phyloP scores from a whole-genome alignment of 2,888 invertebrate genomes.

The Fragum whitleyi region DNA sequence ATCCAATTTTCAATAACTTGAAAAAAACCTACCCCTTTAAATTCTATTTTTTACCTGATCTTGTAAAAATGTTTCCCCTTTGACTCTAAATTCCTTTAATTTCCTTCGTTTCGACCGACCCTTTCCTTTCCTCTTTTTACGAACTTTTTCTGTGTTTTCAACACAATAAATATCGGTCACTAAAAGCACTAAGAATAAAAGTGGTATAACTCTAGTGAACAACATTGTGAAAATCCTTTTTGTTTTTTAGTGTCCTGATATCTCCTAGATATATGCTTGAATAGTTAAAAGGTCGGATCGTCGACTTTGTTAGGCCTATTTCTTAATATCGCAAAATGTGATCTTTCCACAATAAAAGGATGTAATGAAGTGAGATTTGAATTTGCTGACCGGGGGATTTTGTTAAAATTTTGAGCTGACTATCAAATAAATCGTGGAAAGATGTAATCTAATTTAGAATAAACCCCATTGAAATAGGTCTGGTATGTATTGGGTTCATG shows the following conservation, averaged over 20 bases:
- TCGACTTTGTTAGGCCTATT: no score
- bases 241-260: neutral
- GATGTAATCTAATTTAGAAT: conserved; percentile 55
- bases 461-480: conserved; percentile 45
- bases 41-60: neutral
- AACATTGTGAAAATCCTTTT: conserved; percentile 1
- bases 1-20: no score
- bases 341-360: no score
- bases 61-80: neutral
- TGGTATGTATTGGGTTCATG: conserved; percentile 30
- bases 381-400: conserved; percentile 28
- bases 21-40: neutral
- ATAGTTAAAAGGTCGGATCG: no score
- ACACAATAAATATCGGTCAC: conserved; percentile 33
- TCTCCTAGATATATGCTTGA: no score
- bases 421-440: neutral
- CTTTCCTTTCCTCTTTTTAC: conserved; percentile 33
- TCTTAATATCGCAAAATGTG: no score
- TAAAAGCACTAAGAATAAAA: conserved; percentile 31
- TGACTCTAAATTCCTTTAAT: conserved; percentile 51
- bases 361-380: no score
- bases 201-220: conserved; percentile 23
- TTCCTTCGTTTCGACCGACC: conserved; percentile 32
- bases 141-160: conserved; percentile 22
- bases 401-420: neutral